Evolutionary conservation across 2,888 invertebrate genomes (phyloP), one percentile per base, ranked within the genome.

Genomic region (Eupithecia abbreviata): DNA sequence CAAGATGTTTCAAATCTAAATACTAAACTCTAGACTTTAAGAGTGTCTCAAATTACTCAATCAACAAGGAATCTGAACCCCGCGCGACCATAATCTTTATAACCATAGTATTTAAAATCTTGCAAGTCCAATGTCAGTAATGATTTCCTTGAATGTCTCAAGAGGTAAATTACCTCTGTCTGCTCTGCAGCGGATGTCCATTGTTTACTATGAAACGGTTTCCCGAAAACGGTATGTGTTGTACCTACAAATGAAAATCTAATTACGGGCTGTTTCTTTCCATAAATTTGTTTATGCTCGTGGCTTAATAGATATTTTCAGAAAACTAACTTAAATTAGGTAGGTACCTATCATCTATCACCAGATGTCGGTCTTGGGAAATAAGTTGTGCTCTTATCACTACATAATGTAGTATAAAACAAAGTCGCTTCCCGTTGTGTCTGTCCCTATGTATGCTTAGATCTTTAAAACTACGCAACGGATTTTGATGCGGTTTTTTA

Each of bases 151-250:
- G 70, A 66, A 58, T 72, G 70, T 73, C 49, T 62, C 42, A 76
- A 55, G 55, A 71, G 71, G 66, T 73, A 70, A 73, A 49, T 72
- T 65, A 71, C 71, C 41, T 18, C 65, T 30, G 58, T 58, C 65
- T 71, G 71, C 74, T 75, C 51, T 65, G 68, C 71, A 78, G 42
- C 75, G 78, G 78, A 78, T 66, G 69, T 55, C 65, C 69, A 76
- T 78, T 78, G 78, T 78, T 78, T 78, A 76, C 68, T 74, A 71
- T 75, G 71, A 69, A 78, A 76, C 73, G 51, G 68, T 78, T 75
- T 73, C 47, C 69, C 55, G 73, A 78, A 78, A 76, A 73, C 77
- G 58, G 72, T 74, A 77, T 71, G 67, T 71, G 71, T 75, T 76
- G 68, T 73, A 45, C 71, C 62, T 43, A 18, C 69, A 55, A 77